Evolutionary conservation across 2,113 vertebrate species (phyloP).

Genomic region (Lamprologus lemairii): DNA sequence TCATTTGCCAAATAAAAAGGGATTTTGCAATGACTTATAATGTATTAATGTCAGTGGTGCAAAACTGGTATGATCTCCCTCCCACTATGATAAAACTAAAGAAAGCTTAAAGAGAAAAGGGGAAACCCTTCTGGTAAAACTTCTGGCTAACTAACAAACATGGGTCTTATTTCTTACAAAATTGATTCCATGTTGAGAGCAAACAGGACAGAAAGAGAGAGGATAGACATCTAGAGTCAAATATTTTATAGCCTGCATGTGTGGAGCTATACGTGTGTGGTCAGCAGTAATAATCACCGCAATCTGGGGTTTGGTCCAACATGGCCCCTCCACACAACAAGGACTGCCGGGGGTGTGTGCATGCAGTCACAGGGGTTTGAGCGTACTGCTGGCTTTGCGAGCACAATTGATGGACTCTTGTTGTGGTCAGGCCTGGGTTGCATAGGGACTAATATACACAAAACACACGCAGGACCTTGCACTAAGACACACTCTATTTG

Average conservation of each 20-base stretch:
- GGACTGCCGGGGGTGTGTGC: constrained; percentile 1
- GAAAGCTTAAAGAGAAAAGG: neutral
- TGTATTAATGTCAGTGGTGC: constrained; percentile 33
- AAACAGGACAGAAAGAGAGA: constrained; percentile 30
- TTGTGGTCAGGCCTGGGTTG: constrained; percentile 1
- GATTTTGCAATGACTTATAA: constrained; percentile 29
- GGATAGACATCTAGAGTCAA: constrained; percentile 14
- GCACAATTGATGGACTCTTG: constrained; percentile 2
- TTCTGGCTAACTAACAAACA: constrained; percentile 44
- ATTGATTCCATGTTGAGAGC: constrained; percentile 56
- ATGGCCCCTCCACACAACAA: constrained; percentile 7
- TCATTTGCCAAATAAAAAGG: constrained; percentile 26
- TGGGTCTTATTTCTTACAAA: constrained; percentile 43
- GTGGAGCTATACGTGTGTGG: constrained; percentile 58
- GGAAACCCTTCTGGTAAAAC: constrained; percentile 39
- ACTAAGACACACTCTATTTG: neutral
- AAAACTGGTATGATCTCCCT: constrained; percentile 38
- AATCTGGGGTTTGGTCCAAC: constrained; percentile 47
- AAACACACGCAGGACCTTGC: neutral
- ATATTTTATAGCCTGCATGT: constrained; percentile 54
- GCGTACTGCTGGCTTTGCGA: neutral
- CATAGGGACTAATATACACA: neutral
- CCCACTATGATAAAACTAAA: constrained; percentile 14
- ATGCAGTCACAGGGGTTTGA: constrained; percentile 16
- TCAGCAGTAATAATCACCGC: constrained; percentile 45